These are phyloP conservation scores for Lysandra bellargus DNA, from an alignment of 2,888 invertebrate genomes.

Conservation along the genomic window DNA sequence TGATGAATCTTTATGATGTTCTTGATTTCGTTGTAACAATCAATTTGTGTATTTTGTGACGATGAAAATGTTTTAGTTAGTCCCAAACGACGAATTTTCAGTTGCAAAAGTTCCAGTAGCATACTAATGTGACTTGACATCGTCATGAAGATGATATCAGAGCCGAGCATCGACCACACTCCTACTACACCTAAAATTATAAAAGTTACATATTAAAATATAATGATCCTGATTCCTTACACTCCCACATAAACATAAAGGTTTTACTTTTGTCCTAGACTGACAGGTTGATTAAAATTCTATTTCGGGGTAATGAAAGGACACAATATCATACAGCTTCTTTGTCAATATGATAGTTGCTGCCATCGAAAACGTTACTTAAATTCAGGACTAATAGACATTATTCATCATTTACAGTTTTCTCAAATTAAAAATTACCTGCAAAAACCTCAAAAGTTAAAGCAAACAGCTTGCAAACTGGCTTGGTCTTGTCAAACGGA, in stretches of 20 bases:
- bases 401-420: too few species aligned
- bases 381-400: too few species aligned
- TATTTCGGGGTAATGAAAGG: too few species aligned
- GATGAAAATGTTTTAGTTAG: background rate
- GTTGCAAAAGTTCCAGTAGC: slow-evolving; percentile 59
- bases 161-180: slow-evolving; percentile 62
- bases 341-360: too few species aligned
- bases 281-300: too few species aligned
- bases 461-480: slow-evolving; percentile 54
- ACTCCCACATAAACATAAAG: too few species aligned
- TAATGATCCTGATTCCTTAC: too few species aligned
- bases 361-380: too few species aligned
- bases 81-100: slow-evolving; percentile 56
- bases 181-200: slow-evolving; percentile 52
- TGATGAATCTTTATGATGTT: slow-evolving; percentile 60
- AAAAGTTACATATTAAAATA: background rate
- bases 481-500: slow-evolving; percentile 66
- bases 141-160: slow-evolving; percentile 64
- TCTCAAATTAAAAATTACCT: slow-evolving; percentile 46
- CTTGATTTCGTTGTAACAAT: slow-evolving; percentile 56
- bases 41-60: slow-evolving; percentile 32
- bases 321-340: too few species aligned
- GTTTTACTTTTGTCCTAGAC: too few species aligned
- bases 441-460: slow-evolving; percentile 58
- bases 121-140: slow-evolving; percentile 69